phyloP scores from a whole-genome alignment of 2,113 vertebrate genomes.

The Zootoca vivipara region DNA sequence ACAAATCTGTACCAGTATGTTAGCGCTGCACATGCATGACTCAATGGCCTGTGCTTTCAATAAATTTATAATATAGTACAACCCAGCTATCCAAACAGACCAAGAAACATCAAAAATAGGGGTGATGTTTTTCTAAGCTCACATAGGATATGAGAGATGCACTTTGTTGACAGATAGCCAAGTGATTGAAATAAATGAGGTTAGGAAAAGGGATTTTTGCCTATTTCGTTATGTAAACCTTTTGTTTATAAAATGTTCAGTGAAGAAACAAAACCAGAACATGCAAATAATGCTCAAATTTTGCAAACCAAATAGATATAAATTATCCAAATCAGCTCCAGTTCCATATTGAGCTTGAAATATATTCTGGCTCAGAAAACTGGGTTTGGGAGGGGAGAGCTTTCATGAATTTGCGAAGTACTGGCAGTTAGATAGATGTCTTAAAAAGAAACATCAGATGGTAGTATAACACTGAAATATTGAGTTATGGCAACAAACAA shows the following conservation, averaged over 20 bases:
- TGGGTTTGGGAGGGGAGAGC: not conserved
- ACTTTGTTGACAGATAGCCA: not conserved
- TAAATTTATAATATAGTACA: not conserved
- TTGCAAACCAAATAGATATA: not conserved
- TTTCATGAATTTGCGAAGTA: not conserved
- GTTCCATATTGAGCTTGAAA: not conserved
- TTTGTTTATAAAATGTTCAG: not conserved
- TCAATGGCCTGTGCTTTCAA: not conserved
- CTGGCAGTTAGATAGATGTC: not conserved
- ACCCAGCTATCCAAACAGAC: not conserved
- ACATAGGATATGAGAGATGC: not conserved
- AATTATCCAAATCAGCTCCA: conserved; percentile 5
- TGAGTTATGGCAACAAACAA: not conserved
- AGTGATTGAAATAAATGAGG: not conserved
- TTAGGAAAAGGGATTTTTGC: not conserved
- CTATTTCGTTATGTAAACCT: not conserved
- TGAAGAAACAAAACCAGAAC: not conserved
- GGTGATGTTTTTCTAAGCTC: not conserved
- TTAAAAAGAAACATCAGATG: not conserved
- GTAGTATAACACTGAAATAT: not conserved
- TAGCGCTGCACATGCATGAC: not conserved
- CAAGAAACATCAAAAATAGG: not conserved
- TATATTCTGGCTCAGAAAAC: not conserved
- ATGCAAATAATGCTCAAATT: not conserved
- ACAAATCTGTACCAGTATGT: not conserved